These are phyloP conservation scores for Liposcelis brunnea DNA, from an alignment of 2,888 invertebrate genomes.

Conservation along the genomic window DNA sequence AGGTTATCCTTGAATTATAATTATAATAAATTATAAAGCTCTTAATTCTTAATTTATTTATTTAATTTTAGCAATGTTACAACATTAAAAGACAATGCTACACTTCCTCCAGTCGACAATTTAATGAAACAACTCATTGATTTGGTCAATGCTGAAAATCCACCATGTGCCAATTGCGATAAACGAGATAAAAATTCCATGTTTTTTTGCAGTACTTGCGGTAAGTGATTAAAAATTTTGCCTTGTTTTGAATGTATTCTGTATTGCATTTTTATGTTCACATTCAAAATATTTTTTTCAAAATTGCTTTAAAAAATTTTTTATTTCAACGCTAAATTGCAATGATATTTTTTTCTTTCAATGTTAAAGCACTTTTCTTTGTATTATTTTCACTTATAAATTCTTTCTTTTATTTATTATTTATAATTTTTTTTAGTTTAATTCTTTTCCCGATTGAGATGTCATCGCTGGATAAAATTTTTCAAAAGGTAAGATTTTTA, in stretches of 20 bases:
- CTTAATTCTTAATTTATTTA: conserved; percentile 6
- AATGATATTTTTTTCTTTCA: conserved; percentile 9
- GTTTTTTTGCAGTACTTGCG: conserved; percentile 65
- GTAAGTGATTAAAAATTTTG: conserved; percentile 25
- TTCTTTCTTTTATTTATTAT: conserved; percentile 14
- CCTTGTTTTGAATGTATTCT: conserved; percentile 1
- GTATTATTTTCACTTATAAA: conserved; percentile 11
- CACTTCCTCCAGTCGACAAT: conserved; percentile 43
- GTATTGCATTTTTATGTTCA: neutral
- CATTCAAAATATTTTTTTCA: no score
- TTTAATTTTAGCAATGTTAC: conserved; percentile 34
- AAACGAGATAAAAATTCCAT: conserved; percentile 48
- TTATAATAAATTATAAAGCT: neutral
- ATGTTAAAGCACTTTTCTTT: neutral
- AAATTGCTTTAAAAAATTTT: no score
- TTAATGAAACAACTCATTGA: conserved; percentile 53
- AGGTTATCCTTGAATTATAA: conserved; percentile 19
- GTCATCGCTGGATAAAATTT: no score
- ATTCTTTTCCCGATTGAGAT: conserved; percentile 9
- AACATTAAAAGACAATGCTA: conserved; percentile 39
- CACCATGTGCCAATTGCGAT: conserved; percentile 62
- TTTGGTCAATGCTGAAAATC: conserved; percentile 49
- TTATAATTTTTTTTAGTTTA: conserved; percentile 12
- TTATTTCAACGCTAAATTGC: no score
- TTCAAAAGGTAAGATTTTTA: neutral